Base-by-base conservation (phyloP, 92 coral and sea anemone species). In the Isaurus tuberculatus region DNA sequence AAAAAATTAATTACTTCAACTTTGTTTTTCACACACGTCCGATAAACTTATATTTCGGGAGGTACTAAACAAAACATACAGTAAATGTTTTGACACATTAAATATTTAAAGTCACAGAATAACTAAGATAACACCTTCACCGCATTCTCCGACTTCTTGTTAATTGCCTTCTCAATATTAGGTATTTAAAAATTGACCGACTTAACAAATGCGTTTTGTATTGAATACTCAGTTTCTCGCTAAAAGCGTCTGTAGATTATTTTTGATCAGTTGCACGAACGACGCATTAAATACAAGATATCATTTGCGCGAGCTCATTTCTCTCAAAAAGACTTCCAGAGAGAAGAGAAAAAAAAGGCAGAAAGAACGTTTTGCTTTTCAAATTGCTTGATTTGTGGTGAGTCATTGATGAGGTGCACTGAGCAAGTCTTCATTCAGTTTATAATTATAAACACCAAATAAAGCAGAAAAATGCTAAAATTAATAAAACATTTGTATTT, bases 51-150 rank as follows among this genome's bases (percentile, higher is more conserved):
- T 72, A 14, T 49, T n/a, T 17, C 4, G 37, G 43, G n/a, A 74
- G 43, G 51, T 14, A 23, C 8, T 2, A 55, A 55, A 15, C 17
- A 15, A 53, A 49, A 48, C 40, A 28, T 7, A 46, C 8, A 16
- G 65, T 19, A 73, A 73, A 73, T 49, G 28, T 49, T n/a, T 74
- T 51, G 44, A 49, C 28, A n/a, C 20, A 72, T 74, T 74, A 51
- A 74, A 74, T 74, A 74, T 74, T 51, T 74, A 74, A 65, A 30
- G 65, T n/a, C 43, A 11, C 22, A 17, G 58, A 11, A 51, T 49
- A 49, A 8, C 1, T 0, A 9, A 28, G 40, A 30, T 61, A 74
- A 28, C 33, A 23, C 66, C 4, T 25, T n/a, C n/a, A 74, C 16
- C 30, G 19, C 29, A 55, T 53, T 55, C 58, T 51, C n/a, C n/a